Evolutionary conservation across 2,113 vertebrate species (phyloP).

Genomic region (Cairina moschata): DNA sequence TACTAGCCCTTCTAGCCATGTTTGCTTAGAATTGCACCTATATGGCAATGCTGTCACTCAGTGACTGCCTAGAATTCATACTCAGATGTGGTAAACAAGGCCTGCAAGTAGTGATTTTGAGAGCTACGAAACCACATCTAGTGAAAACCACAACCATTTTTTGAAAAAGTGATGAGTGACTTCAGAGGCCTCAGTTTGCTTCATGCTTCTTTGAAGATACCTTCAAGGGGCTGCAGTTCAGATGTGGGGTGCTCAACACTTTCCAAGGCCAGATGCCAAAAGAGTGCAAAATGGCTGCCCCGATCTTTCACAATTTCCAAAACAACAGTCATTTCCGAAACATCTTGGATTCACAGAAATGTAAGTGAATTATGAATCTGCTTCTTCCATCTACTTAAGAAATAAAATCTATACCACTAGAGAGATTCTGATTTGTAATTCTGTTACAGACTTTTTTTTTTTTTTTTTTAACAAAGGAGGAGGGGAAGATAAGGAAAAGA

Average conservation of each 20-base stretch:
- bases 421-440: not conserved
- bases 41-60: rapidly evolving
- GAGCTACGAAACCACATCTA: not conserved
- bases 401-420: not conserved
- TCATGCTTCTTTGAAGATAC: not conserved
- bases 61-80: not conserved
- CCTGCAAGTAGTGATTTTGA: not conserved
- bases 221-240: not conserved
- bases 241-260: not conserved
- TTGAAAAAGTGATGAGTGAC: not conserved
- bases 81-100: not conserved
- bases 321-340: not conserved
- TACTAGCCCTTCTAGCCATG: not conserved
- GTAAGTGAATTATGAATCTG: not conserved
- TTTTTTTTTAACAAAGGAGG: not conserved
- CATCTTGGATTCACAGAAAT: not conserved
- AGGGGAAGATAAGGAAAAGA: not conserved
- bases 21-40: not conserved
- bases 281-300: not conserved
- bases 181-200: not conserved
- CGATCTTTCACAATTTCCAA: not conserved
- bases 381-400: not conserved
- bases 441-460: not conserved
- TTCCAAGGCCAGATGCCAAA: not conserved
- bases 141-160: not conserved